Conservation (phyloP, 2,113 vertebrate species). For the Hyla sarda region DNA sequence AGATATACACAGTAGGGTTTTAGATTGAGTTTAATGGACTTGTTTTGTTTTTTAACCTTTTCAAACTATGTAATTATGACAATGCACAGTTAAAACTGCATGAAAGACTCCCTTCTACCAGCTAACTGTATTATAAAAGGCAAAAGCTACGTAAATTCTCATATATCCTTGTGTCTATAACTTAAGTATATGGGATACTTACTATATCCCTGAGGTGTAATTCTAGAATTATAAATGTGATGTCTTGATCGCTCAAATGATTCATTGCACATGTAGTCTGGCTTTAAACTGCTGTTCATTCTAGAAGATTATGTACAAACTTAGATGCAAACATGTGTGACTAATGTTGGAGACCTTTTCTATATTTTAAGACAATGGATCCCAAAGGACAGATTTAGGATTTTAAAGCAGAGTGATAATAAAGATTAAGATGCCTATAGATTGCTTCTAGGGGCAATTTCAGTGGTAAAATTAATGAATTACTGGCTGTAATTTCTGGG, state of each 20-base stretch:
- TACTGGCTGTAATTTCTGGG: neutral
- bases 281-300: neutral
- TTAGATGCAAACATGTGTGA: neutral
- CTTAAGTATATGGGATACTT: neutral
- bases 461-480: neutral
- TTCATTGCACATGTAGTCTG: neutral
- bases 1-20: too few species aligned
- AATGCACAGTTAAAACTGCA: too few species aligned
- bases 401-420: neutral
- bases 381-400: neutral
- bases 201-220: constrained; percentile 8
- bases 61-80: too few species aligned
- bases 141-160: neutral
- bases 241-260: neutral
- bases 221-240: constrained; percentile 20
- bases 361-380: constrained; percentile 10
- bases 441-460: too few species aligned
- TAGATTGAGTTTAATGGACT: too few species aligned
- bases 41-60: too few species aligned
- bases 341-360: neutral
- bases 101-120: neutral
- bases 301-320: neutral
- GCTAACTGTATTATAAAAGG: too few species aligned
- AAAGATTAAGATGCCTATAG: neutral
- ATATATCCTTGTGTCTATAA: too few species aligned